Evolutionary conservation across 2,888 invertebrate genomes (phyloP).

Genomic region (Chydorus sphaericus): DNA sequence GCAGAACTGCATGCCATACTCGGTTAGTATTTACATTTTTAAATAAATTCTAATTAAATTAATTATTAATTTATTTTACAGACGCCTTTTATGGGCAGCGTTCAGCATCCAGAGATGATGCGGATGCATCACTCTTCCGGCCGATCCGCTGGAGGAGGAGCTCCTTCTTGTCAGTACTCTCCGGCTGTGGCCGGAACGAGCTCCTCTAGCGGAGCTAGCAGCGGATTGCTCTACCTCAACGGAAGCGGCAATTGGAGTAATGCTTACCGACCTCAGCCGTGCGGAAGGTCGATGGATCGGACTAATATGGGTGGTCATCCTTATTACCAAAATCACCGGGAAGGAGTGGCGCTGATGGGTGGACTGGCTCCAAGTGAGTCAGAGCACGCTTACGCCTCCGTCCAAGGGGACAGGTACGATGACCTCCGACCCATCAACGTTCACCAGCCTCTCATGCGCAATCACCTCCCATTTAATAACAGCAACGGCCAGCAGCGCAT

Average conservation of each 20-base stretch:
- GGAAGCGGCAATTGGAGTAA: slow-evolving; percentile 1
- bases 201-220: not conserved
- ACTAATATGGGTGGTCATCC: not conserved
- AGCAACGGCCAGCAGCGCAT: not conserved
- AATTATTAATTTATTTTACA: not conserved
- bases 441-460: not conserved
- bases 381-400: slow-evolving; percentile 10
- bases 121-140: slow-evolving; percentile 4
- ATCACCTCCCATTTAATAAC: too few species aligned
- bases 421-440: not conserved
- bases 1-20: slow-evolving; percentile 1
- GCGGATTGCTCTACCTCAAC: not conserved
- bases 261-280: slow-evolving; percentile 2
- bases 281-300: slow-evolving; percentile 1
- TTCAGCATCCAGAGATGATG: slow-evolving; percentile 5
- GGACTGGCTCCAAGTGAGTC: not conserved
- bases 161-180: too few species aligned
- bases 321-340: not conserved
- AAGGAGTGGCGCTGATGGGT: not conserved
- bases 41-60: not conserved
- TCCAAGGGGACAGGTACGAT: slow-evolving; percentile 1
- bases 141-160: too few species aligned
- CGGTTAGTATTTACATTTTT: not conserved
- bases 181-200: not conserved
- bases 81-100: not conserved